Percentiles rank a stretch among this genome's conserved stretches.
phyloP scores from a whole-genome alignment of 2,888 invertebrate genomes.

The Scrobipalpa atriplicella region DNA sequence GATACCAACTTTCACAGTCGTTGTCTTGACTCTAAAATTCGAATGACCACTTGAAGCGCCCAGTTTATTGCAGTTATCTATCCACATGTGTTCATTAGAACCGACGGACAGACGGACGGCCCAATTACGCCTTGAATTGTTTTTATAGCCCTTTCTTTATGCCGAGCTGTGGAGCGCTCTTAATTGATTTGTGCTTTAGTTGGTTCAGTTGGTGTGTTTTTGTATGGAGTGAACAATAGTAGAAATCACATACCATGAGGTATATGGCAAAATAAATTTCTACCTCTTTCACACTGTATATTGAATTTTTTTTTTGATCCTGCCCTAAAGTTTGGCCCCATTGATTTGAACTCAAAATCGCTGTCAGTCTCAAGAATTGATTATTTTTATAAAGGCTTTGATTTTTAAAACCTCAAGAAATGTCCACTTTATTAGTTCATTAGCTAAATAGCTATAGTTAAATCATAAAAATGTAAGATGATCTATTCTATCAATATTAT shows the following conservation, averaged over 20 bases:
- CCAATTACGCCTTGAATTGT: conserved; percentile 54
- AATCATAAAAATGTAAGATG: background rate
- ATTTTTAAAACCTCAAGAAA: no score
- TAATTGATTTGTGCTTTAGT: conserved; percentile 47
- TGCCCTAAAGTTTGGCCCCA: no score
- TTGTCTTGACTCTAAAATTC: background rate
- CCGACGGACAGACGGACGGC: conserved; percentile 42
- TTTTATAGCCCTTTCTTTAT: conserved; percentile 53
- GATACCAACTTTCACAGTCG: conserved; percentile 1
- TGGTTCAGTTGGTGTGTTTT: background rate
- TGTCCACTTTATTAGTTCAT: background rate
- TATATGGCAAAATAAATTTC: no score
- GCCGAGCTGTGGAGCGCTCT: conserved; percentile 39
- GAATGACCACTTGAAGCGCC: conserved; percentile 21
- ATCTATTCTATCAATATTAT: background rate
- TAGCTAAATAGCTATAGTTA: background rate
- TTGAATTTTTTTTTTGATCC: no score
- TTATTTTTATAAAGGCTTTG: no score
- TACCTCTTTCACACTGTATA: no score
- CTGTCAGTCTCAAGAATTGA: no score
- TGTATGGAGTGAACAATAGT: background rate
- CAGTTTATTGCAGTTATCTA: conserved; percentile 28
- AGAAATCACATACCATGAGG: no score
- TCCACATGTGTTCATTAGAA: conserved; percentile 52
- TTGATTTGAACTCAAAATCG: no score